Conservation (phyloP, 23 tunicate genomes). For the Diplosoma virens region DNA sequence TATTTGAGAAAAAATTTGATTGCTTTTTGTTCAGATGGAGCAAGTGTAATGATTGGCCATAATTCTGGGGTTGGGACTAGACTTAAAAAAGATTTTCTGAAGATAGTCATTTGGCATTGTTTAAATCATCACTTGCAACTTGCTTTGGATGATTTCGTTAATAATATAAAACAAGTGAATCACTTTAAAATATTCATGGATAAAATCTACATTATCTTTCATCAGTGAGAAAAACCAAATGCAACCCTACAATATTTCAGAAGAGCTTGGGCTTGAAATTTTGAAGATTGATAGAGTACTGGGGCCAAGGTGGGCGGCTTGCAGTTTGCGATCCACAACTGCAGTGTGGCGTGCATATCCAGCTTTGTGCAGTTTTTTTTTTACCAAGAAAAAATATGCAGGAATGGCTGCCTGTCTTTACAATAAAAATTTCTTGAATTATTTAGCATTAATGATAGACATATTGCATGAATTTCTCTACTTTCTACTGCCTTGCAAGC, state of each 20-base stretch:
- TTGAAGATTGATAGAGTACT: conserved; percentile 34
- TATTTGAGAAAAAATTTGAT: conserved; percentile 28
- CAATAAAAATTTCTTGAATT: conserved; percentile 16
- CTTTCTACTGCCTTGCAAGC: conserved; percentile 26
- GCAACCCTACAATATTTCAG: conserved; percentile 30
- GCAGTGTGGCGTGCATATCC: conserved; percentile 43
- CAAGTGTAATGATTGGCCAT: conserved; percentile 45
- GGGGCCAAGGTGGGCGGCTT: conserved; percentile 43
- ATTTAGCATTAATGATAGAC: conserved; percentile 25
- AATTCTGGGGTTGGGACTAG: conserved; percentile 30
- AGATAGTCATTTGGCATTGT: conserved; percentile 39
- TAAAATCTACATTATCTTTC: conserved; percentile 17
- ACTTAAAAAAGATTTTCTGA: conserved; percentile 33
- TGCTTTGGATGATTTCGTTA: conserved; percentile 28
- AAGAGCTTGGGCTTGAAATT: conserved; percentile 23
- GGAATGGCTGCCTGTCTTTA: conserved; percentile 36
- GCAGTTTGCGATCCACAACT: conserved; percentile 14
- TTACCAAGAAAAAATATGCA: conserved; percentile 3
- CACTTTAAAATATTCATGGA: conserved; percentile 29
- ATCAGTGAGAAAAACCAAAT: conserved; percentile 22
- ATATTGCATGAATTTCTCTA: conserved; percentile 20
- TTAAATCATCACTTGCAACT: conserved; percentile 30
- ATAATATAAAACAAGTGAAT: conserved; percentile 20
- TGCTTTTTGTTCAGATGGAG: conserved; percentile 59
- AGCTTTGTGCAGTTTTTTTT: conserved; percentile 28